These are phyloP conservation scores for Drosophila conformis DNA, from an alignment of 2,888 invertebrate genomes.

Conservation along the genomic window DNA sequence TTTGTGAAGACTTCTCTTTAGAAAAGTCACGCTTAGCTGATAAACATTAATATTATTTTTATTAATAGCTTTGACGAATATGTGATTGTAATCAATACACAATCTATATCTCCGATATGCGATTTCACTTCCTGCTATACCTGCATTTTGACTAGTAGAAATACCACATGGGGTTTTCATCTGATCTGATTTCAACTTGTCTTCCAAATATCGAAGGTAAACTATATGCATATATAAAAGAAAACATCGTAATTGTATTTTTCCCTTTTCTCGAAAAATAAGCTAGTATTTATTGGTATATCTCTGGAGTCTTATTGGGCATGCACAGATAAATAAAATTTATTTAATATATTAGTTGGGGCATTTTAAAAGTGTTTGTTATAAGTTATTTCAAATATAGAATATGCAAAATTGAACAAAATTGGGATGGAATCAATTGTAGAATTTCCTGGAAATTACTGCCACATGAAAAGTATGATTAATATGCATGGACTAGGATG, in stretches of 20 bases:
- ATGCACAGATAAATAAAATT: neutral
- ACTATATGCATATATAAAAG: neutral
- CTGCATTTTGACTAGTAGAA: neutral
- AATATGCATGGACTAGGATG: neutral
- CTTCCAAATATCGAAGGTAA: neutral
- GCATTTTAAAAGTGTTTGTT: neutral
- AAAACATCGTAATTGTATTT: accelerated
- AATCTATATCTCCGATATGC: accelerated
- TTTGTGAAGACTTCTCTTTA: no score
- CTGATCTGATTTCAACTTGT: neutral
- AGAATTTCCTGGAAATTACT: neutral
- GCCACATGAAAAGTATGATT: neutral
- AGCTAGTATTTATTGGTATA: neutral
- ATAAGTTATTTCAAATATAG: neutral
- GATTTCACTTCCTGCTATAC: no score
- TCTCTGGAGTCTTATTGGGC: neutral
- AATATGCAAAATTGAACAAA: no score
- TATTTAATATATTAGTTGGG: neutral
- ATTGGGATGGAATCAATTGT: neutral
- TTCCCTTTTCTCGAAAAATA: neutral
- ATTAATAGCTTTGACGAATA: neutral
- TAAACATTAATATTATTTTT: neutral
- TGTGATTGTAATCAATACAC: neutral
- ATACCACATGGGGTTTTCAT: neutral
- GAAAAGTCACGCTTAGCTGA: neutral